Conservation (phyloP, 2,888 invertebrate genomes). For the Protonemura montana region DNA sequence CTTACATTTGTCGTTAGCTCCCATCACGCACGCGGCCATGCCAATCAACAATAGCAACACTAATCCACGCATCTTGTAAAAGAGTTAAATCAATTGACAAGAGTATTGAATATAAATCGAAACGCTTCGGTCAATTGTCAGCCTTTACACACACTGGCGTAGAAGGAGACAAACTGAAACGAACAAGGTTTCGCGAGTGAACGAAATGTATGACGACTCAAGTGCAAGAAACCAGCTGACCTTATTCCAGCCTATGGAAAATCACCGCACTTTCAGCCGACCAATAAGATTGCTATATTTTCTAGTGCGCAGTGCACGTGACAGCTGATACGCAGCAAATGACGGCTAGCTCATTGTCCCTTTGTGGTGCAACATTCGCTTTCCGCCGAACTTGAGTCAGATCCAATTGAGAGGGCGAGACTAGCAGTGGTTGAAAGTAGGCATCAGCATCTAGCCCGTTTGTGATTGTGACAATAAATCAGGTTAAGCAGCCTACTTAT, state of each 20-base stretch:
- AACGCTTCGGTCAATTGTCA: constrained; percentile 53
- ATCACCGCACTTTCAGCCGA: constrained; percentile 20
- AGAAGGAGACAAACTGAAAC: constrained; percentile 73
- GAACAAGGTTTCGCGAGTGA: not conserved
- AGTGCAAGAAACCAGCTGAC: constrained; percentile 28
- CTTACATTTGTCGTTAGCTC: no score
- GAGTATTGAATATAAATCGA: constrained; percentile 41
- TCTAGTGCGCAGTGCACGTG: constrained; percentile 17
- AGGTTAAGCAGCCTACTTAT: constrained; percentile 51
- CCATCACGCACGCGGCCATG: constrained; percentile 19
- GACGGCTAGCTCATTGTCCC: constrained; percentile 29
- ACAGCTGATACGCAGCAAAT: constrained; percentile 7
- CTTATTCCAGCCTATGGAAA: constrained; percentile 30
- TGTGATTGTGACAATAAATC: constrained; percentile 50
- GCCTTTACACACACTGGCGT: constrained; percentile 93
- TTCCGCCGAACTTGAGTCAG: not conserved
- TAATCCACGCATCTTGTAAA: not conserved
- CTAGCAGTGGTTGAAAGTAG: not conserved
- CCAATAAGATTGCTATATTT: constrained; percentile 12
- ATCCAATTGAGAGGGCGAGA: not conserved
- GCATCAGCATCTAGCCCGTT: constrained; percentile 28
- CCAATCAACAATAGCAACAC: not conserved
- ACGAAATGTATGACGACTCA: not conserved
- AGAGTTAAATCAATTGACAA: constrained; percentile 30
- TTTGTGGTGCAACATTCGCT: not conserved